Evolutionary conservation across 2,797 vertebrate genomes (phyloP).

Genomic region (Echiichthys vipera): DNA sequence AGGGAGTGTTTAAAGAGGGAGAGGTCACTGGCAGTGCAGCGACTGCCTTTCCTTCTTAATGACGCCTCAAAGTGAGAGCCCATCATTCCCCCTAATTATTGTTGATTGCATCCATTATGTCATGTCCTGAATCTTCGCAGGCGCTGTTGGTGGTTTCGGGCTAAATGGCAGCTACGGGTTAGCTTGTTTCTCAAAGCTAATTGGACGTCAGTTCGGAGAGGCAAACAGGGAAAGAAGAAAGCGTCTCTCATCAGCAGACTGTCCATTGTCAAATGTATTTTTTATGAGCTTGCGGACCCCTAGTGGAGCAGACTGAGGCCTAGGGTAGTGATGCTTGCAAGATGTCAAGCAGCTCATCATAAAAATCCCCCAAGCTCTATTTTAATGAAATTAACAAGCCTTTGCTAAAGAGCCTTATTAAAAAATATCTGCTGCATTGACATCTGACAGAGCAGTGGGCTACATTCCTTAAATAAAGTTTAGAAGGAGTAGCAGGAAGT

Average conservation of each 20-base stretch:
- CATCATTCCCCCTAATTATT: slow-evolving; percentile 86
- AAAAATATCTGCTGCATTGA: slow-evolving; percentile 61
- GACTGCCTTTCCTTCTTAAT: slow-evolving; percentile 75
- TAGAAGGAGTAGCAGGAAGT: slow-evolving; percentile 27
- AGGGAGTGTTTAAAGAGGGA: slow-evolving; percentile 69
- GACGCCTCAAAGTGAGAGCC: slow-evolving; percentile 79
- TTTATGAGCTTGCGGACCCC: slow-evolving; percentile 75
- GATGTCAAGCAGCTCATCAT: slow-evolving; percentile 69
- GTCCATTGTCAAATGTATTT: slow-evolving; percentile 77
- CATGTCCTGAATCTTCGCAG: slow-evolving; percentile 72
- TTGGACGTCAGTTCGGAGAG: slow-evolving; percentile 75
- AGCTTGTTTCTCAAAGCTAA: slow-evolving; percentile 80
- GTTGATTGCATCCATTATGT: slow-evolving; percentile 86
- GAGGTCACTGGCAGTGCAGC: slow-evolving; percentile 75
- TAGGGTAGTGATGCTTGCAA: slow-evolving; percentile 58
- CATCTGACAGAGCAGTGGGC: slow-evolving; percentile 55
- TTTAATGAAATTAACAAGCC: slow-evolving; percentile 80
- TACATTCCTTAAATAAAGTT: slow-evolving; percentile 45
- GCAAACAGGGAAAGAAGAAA: slow-evolving; percentile 60
- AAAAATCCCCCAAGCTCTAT: slow-evolving; percentile 64
- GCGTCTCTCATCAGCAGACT: slow-evolving; percentile 65
- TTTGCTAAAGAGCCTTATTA: slow-evolving; percentile 53
- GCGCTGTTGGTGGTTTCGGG: slow-evolving; percentile 73
- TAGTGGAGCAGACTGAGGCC: slow-evolving; percentile 50
- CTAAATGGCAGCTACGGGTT: slow-evolving; percentile 77